Base-by-base conservation (phyloP, 1,140 invertebrate genomes). In the Alviniconcha marisindica region DNA sequence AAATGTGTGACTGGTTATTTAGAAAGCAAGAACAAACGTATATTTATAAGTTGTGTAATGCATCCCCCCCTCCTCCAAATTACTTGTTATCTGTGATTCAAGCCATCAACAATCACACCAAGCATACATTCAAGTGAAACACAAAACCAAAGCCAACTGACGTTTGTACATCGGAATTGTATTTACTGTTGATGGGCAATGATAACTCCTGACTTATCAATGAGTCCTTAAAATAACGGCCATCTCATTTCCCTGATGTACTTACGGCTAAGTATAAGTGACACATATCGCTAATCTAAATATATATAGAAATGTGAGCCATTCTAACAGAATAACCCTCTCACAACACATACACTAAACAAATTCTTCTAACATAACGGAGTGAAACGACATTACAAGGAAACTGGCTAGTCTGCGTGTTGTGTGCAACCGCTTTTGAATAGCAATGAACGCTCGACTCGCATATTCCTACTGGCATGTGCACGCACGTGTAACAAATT, bases 171-270 rank as follows among this genome's bases (percentile, higher is more conserved):
- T 71, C 33, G 36, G 44, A 48, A 10, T 71, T 14, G 24, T 31
- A 15, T 71, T 71, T 71, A 38, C 40, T 71, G 33, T 33, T 40
- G 33, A 66, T 71, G 36, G 33, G 40, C 33, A 28, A 71, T 40
- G 69, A 10, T n/a, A 18, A 40, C 69, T 71, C 21, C 5, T 71
- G 14, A 24, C 31, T 38, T 66, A 28, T 33, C 24, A 66, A 71
- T 18, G 2, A 38, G 69, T 14, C 33, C 24, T 21, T 15, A 38
- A n/a, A 71, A 40, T 40, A 76, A 80, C 56, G 14, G 78, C 40
- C 78, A 80, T 63, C 78, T 80, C 48, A 80, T 66, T 66, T 80
- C 78, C 60, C 78, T 80, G 78, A 80, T 80, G 78, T 80, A 80
- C 78, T 80, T 66, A 71, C 69, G 33, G 69, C 69, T 40, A 31